A percentile compares a stretch with the other conserved stretches of the same genome.
Evolutionary conservation across 2,888 invertebrate species (phyloP).

Genomic region (Nemapogon koenigi): DNA sequence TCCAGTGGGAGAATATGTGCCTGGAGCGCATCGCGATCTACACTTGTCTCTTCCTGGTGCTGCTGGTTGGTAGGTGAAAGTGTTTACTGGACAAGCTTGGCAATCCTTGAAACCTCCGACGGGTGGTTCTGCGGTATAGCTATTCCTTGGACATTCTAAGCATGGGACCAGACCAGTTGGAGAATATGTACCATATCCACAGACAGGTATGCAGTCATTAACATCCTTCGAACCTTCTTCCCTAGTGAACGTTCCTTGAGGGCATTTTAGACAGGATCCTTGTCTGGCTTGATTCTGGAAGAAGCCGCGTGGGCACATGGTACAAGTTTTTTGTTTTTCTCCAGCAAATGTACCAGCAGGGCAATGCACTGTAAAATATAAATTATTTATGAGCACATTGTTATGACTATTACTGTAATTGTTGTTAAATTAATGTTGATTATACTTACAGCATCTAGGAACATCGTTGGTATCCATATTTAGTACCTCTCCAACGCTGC

Average conservation of each 20-base stretch:
- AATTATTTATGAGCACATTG: slow-evolving; percentile 9
- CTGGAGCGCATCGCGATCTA: slow-evolving; percentile 86
- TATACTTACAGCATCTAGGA: slow-evolving; percentile 84
- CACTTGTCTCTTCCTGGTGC: slow-evolving; percentile 83
- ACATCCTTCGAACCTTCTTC: slow-evolving; percentile 89
- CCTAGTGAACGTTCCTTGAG: slow-evolving; percentile 90
- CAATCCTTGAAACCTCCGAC: slow-evolving; percentile 93
- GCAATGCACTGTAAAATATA: slow-evolving; percentile 79
- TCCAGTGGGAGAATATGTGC: slow-evolving; percentile 92
- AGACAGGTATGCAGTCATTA: slow-evolving; percentile 89
- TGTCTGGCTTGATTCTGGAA: slow-evolving; percentile 94
- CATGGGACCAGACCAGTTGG: slow-evolving; percentile 94
- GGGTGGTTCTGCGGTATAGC: slow-evolving; percentile 87
- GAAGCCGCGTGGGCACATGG: slow-evolving; percentile 88
- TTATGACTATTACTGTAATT: not conserved
- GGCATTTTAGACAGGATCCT: slow-evolving; percentile 89
- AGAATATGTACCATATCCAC: slow-evolving; percentile 95
- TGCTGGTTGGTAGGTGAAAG: slow-evolving; percentile 91
- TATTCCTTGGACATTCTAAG: slow-evolving; percentile 91
- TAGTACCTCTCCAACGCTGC: slow-evolving; percentile 91
- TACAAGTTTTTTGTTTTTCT: slow-evolving; percentile 89
- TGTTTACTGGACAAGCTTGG: slow-evolving; percentile 88
- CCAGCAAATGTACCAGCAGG: slow-evolving; percentile 95
- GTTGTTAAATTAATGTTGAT: not conserved
- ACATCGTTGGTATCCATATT: slow-evolving; percentile 93